A percentile compares a stretch with the other conserved stretches of the same genome.
Evolutionary conservation across 2,113 vertebrate species (phyloP).

Genomic region (Atrichornis clamosus): DNA sequence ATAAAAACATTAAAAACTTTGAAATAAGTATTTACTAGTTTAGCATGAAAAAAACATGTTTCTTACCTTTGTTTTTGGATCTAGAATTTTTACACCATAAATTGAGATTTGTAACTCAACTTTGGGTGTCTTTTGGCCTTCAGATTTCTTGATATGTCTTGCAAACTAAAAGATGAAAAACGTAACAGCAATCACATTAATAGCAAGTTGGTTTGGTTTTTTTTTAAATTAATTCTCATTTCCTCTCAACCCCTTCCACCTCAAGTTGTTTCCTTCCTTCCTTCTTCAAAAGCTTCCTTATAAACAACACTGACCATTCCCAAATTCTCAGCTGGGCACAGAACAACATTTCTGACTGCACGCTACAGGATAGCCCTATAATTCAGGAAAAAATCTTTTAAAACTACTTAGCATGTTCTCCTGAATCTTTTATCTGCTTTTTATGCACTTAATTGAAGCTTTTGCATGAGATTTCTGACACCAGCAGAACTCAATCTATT

Average conservation of each 20-base stretch:
- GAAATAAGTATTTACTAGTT: neutral
- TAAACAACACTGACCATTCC: neutral
- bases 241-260: neutral
- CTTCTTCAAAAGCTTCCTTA: neutral
- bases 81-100: slow-evolving; percentile 97
- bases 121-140: slow-evolving; percentile 95
- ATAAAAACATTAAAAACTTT: neutral
- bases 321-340: neutral
- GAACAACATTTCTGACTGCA: neutral
- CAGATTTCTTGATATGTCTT: slow-evolving; percentile 97
- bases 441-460: neutral
- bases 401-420: neutral
- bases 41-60: neutral
- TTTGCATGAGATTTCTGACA: neutral
- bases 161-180: slow-evolving; percentile 83
- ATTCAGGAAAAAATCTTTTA: neutral
- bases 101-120: slow-evolving; percentile 98
- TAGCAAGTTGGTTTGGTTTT: neutral
- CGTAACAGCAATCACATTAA: neutral
- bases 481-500: neutral
- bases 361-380: neutral
- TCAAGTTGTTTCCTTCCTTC: neutral
- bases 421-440: neutral
- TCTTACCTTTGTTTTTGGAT: slow-evolving; percentile 93
- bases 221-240: neutral